These are phyloP conservation scores for Canis aureus DNA, from an alignment of 2,113 vertebrate genomes.

Conservation along the genomic window DNA sequence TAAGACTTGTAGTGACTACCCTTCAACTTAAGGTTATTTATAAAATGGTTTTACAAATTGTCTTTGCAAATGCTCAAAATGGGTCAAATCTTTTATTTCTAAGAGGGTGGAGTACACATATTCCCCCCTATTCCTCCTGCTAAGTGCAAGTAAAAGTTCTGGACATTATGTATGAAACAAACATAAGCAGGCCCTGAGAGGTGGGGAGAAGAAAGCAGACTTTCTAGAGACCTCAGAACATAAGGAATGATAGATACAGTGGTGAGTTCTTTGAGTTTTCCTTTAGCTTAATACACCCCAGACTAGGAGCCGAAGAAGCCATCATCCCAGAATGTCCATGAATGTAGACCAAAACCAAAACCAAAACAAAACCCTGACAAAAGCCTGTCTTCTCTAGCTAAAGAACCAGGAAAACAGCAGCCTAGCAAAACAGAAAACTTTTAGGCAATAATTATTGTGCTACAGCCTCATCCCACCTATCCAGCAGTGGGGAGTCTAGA, in stretches of 20 bases:
- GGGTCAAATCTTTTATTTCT: background rate
- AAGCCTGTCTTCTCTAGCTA: background rate
- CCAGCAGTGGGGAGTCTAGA: background rate
- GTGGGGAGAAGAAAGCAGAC: background rate
- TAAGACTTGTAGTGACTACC: background rate
- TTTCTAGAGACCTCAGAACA: background rate
- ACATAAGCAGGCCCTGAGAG: background rate
- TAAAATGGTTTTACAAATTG: background rate
- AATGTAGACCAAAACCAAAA: background rate
- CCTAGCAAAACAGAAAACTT: background rate
- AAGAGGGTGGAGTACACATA: background rate
- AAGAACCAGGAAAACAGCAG: background rate
- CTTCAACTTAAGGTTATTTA: slow-evolving; percentile 3
- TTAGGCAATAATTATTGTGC: background rate
- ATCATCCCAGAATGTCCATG: background rate
- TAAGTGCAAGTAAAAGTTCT: background rate
- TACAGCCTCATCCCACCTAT: background rate
- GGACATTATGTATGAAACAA: background rate
- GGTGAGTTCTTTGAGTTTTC: background rate
- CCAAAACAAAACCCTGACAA: background rate
- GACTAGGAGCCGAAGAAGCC: background rate
- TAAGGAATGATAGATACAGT: background rate
- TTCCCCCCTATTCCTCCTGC: background rate
- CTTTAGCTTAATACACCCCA: background rate
- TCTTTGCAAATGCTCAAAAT: background rate